These are phyloP conservation scores for Drepana falcataria DNA, from an alignment of 2,888 invertebrate genomes.

Conservation along the genomic window DNA sequence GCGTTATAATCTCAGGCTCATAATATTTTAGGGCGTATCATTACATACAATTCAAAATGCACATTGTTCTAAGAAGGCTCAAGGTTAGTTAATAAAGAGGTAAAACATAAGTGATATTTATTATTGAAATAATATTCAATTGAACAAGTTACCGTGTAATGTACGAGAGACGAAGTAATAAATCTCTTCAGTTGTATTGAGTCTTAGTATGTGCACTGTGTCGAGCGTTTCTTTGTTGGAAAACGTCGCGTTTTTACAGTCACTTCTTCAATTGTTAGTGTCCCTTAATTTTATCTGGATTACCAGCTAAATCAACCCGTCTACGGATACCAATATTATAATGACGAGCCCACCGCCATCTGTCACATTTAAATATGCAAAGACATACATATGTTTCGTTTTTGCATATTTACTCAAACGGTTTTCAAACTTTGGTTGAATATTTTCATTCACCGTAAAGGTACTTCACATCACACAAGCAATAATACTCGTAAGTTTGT, in stretches of 20 bases:
- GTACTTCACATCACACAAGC: no score
- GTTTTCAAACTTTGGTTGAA: no score
- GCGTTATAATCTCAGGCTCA: neutral
- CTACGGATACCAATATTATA: no score
- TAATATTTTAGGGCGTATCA: conserved; percentile 1
- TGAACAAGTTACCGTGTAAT: conserved; percentile 47
- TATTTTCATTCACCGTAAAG: no score
- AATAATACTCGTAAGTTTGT: no score
- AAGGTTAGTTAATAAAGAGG: conserved; percentile 33
- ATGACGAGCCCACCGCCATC: no score
- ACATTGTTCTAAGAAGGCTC: conserved; percentile 26
- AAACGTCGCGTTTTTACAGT: neutral
- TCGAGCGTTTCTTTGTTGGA: neutral
- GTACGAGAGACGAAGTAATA: conserved; percentile 50
- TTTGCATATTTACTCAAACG: no score
- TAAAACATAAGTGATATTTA: conserved; percentile 28
- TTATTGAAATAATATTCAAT: conserved; percentile 60
- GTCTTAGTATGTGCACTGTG: conserved; percentile 23
- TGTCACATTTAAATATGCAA: no score
- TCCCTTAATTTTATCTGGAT: no score
- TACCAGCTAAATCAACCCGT: no score
- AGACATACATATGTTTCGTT: no score
- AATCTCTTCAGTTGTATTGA: conserved; percentile 51
- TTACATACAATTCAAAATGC: conserved; percentile 14
- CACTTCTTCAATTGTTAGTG: no score